Evolutionary conservation across 2,888 invertebrate species (phyloP), one percentile per base, ranked within the genome.

Genomic region (Drosophila paranaensis): DNA sequence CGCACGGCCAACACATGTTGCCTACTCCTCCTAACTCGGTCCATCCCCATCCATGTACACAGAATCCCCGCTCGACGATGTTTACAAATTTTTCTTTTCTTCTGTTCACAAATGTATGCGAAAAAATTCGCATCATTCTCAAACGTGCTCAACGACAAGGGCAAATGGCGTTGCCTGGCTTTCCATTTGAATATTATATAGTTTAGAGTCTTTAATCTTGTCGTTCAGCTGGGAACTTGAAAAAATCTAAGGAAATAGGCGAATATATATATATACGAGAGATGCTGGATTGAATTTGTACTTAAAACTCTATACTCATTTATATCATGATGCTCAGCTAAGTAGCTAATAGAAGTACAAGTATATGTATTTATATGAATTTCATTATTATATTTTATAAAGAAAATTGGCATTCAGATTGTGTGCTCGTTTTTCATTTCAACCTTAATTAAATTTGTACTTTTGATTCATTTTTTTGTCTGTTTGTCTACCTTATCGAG

Each of bases 51-150:
- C 10, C 30, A 25, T 20, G 20, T 13, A 13, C 2, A 6, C 48
- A 11, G 30, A 13, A 16, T 37, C 66, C 69, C 69, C 33, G 67
- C 51, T 60, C 45, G 11, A 68, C 60, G 56, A 37, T 74, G 71
- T 74, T 77, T 65, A 77, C 73, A 70, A 58, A 53, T 71, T 66
- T 57, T 64, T 37, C 33, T 43, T 60, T 60, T 50, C 14, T 50
- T 55, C 61, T 56, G 16, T 50, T 64, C 39, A 57, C 54, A 75
- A 72, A 72, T 74, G 74, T 74, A 74, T 79, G 72, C 74, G 25
- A 74, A 71, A 51, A 77, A 77, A 72, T 68, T 77, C 74, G 46
- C 74, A 55, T 61, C 71, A 68, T 62, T 70, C 66, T 46, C 60
- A 73, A 76, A 69, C 75, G 64, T 70, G 79, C 64, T 64, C 61